Evolutionary conservation across 2,888 invertebrate genomes (phyloP), one percentile per base, ranked within the genome.

Genomic region (Aleiodes leptofemur): DNA sequence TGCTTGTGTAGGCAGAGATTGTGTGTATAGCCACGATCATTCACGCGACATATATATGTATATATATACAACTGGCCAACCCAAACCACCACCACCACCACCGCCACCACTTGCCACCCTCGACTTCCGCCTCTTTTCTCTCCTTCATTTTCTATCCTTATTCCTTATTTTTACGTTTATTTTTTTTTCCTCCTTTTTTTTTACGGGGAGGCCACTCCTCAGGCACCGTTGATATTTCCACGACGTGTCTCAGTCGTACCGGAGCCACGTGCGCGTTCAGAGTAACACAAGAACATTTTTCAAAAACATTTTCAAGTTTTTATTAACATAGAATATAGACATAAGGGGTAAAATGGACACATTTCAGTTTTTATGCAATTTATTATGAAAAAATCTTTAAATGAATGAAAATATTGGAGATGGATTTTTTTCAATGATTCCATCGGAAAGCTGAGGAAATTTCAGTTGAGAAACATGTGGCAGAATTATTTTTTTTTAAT

Each of bases 211-310:
- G 80, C 83, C 82, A 82, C 84, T 80, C 79, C 82, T 80, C 81
- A 80, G 80, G 79, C 77, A 81, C 82, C 83, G 80, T 83, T 83
- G 85, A 85, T 83, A 85, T 84, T 85, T 86, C 85, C 85, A 84
- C 83, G 81, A 83, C 82, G 82, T 83, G 82, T 85, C 83, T 85
- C 85, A 86, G 86, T 86, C 85, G 85, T 84, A 83, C 80, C 78
- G 83, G 82, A 84, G 82, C 86, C 86, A 86, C 86, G 86, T 86
- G 86, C 85, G 86, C 78, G 85, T 82, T 83, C 81, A 82, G 83
- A 23, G 34, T 34, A 6, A 34, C 2, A 23, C 23, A 23, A 23
- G 23, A 23, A 23, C 1, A 23, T 23, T 23, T 23, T 23, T 23
- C 2, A 23, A 23, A 23, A 23, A 23, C 23, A 23, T 23, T 23